Evolutionary conservation across 2,113 vertebrate species (phyloP).

Genomic region (Chrysemys picta): DNA sequence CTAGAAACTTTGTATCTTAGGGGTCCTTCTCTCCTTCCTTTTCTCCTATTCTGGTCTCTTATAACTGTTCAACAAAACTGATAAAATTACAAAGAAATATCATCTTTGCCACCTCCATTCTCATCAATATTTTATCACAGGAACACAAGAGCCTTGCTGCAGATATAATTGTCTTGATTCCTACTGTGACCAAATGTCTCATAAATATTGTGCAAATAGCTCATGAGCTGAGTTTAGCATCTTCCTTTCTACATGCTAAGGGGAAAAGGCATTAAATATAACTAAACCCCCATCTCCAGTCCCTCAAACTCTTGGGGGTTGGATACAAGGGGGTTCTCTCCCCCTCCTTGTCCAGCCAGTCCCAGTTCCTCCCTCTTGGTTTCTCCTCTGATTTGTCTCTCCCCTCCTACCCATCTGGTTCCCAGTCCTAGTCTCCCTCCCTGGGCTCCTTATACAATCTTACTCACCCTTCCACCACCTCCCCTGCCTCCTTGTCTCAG

Average conservation of each 20-base stretch:
- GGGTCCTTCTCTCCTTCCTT: background rate
- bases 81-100: slow-evolving; percentile 22
- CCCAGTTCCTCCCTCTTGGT: background rate
- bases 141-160: slow-evolving; percentile 5
- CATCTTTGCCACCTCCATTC: background rate
- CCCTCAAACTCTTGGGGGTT: background rate
- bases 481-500: background rate
- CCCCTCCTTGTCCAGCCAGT: background rate
- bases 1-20: background rate
- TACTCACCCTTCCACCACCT: background rate
- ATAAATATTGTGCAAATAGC: slow-evolving; percentile 27
- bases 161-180: slow-evolving; percentile 30
- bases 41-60: background rate
- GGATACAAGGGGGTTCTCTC: background rate
- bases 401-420: background rate
- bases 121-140: slow-evolving; percentile 15
- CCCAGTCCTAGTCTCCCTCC: background rate
- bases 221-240: background rate
- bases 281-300: background rate
- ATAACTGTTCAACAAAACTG: slow-evolving; percentile 21
- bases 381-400: background rate
- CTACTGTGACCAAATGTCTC: slow-evolving; percentile 33
- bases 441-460: background rate
- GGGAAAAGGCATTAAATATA: background rate
- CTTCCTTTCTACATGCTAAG: background rate